Base-by-base conservation (phyloP, 92 coral and sea anemone species). In the Meandrina meandrites region DNA sequence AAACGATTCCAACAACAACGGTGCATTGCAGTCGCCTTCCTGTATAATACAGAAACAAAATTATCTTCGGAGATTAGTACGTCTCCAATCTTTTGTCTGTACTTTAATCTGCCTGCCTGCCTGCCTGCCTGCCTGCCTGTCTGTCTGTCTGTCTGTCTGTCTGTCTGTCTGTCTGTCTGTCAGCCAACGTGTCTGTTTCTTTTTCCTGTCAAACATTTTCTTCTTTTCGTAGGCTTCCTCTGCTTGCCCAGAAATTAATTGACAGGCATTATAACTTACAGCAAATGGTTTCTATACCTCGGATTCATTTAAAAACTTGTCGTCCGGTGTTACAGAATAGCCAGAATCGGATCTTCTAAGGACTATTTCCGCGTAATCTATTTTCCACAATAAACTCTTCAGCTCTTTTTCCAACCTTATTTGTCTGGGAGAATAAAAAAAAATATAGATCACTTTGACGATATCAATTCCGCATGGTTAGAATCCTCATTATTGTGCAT, bases 331-430 rank as follows among this genome's bases (percentile, higher is more conserved):
- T 3, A n/a, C 75, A 9, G 68, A 78, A 56, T 84, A 27, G 32
- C 31, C 79, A 8, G 56, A 22, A 34, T 76, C 76, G 30, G 88
- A 60, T 42, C 82, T 76, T 62, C 35, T 80, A 45, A 85, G 57
- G 51, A 34, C 40, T 35, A 96, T 89, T 18, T 93, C 98, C 11
- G 48, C 40, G 79, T 88, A 94, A 69, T 94, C 93, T 60, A 96
- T 91, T 84, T 96, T 93, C 98, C 98, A 96, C 86, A 95, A 54
- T 60, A 94, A 90, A 60, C 93, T 93, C 73, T 94, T 92, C 53
- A 96, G 86, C 81, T 96, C 94, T 30, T 85, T 91, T 76, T 96
- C 98, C 76, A 90, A 87, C 68, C 88, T 84, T 47, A 92, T 90
- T 82, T 91, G 95, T 67, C 98, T 96, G 73, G 54, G 53, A 35